Base-by-base conservation (phyloP, 2,797 vertebrate genomes). In the Chelidonichthys spinosus region DNA sequence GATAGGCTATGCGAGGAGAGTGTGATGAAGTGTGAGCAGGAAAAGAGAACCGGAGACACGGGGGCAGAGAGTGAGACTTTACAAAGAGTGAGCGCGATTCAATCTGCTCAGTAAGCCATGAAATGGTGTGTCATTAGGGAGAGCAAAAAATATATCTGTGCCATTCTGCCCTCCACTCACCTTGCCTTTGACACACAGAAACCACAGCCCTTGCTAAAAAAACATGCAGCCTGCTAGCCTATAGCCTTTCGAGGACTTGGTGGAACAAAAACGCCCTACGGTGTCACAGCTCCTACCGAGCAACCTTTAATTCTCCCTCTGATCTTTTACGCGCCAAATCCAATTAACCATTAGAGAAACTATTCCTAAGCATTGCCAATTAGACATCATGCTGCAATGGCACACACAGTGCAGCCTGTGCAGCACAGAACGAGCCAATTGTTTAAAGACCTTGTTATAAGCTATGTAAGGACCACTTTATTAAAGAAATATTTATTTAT, bases 91-190 rank as follows among this genome's bases (percentile, higher is more conserved):
- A 89, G 85, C 86, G 90, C 85, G 89, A 90, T 92, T 88, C 89
- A 91, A 90, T 91, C 91, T 91, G 91, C 83, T 90, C 91, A 90
- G 79, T 87, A 91, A 89, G 87, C 91, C 90, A 91, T 91, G 91
- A 92, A 93, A 91, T 92, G 81, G 90, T 90, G 89, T 92, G 89
- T 90, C 90, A 92, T 92, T 90, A 91, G 86, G 88, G 88, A 87
- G 86, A 87, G 89, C 87, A 91, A 90, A 91, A 46, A 89, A 90
- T 91, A 88, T 89, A 92, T 91, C 86, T 87, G 80, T 87, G 88
- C 81, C 86, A 81, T 76, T 74, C 78, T 85, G 86, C 78, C 89
- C 85, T 90, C 83, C 61, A 74, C 78, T 79, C 80, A 80, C 83
- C 82, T 85, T 71, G 86, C 80, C 84, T 87, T 78, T 86, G 81